A percentile compares a stretch with the other conserved stretches of the same genome.
These are phyloP conservation scores for Acleris laterana DNA, from an alignment of 2,888 invertebrate species.

Conservation along the genomic window DNA sequence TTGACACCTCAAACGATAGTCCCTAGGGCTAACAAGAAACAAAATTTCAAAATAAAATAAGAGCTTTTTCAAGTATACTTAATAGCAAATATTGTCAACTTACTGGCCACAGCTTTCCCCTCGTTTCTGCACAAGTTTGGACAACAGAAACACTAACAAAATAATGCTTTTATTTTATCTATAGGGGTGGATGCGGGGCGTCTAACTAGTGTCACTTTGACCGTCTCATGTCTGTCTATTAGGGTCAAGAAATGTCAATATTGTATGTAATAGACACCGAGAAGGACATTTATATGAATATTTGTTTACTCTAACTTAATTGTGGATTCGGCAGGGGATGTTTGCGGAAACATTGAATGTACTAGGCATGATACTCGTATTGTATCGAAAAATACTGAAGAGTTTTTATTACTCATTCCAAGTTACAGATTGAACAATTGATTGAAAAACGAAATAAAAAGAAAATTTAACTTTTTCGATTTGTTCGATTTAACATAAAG, in stretches of 20 bases:
- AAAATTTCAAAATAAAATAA: conserved; percentile 39
- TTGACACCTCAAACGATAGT: background rate
- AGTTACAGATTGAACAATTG: too few species aligned
- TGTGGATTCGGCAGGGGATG: conserved; percentile 16
- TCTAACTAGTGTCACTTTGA: conserved; percentile 65
- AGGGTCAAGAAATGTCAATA: conserved; percentile 64
- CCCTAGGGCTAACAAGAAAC: conserved; percentile 38
- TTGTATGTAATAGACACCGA: conserved; percentile 58
- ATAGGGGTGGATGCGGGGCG: conserved; percentile 63
- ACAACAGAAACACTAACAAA: conserved; percentile 51
- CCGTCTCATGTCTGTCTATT: conserved; percentile 70
- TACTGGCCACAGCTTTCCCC: conserved; percentile 28
- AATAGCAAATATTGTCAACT: conserved; percentile 9
- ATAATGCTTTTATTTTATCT: conserved; percentile 73
- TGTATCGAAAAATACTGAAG: background rate
- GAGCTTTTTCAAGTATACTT: conserved; percentile 29
- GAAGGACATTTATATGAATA: conserved; percentile 54
- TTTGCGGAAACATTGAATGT: background rate
- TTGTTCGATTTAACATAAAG: too few species aligned
- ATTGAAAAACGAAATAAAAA: too few species aligned
- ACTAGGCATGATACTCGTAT: background rate
- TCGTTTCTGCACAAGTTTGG: conserved; percentile 34
- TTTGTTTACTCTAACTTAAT: conserved; percentile 42
- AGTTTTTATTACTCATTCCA: too few species aligned
- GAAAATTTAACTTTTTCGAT: too few species aligned